phyloP scores from a whole-genome alignment of 2,797 vertebrate genomes.

The Sebastes hubbsi region DNA sequence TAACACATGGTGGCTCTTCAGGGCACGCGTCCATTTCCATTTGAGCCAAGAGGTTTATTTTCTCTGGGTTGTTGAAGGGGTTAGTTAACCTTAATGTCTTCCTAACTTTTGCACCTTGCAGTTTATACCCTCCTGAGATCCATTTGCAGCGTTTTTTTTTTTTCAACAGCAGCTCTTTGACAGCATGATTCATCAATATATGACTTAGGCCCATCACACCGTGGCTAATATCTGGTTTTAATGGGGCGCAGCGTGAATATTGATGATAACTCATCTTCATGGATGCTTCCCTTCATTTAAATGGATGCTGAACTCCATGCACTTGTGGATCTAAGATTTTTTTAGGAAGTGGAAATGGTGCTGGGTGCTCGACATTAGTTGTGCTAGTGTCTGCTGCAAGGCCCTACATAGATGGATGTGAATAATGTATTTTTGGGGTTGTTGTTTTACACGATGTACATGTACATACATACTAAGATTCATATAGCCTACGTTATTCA shows the following conservation, averaged over 20 bases:
- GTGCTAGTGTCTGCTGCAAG: not conserved
- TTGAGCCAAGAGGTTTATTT: not conserved
- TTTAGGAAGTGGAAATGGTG: not conserved
- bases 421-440: not conserved
- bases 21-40: not conserved
- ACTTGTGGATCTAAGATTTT: constrained; percentile 1
- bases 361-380: not conserved
- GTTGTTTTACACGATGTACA: not conserved
- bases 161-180: not conserved
- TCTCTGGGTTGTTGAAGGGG: not conserved
- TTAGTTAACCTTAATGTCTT: not conserved
- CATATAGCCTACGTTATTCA: not conserved
- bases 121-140: not conserved
- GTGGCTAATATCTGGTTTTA: constrained; percentile 17
- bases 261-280: constrained; percentile 1
- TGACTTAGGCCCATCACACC: constrained; percentile 1
- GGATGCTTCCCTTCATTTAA: not conserved
- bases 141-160: constrained; percentile 9
- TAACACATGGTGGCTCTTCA: not conserved
- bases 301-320: not conserved
- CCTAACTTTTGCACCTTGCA: not conserved
- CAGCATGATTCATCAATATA: constrained; percentile 15
- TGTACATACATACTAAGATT: not conserved
- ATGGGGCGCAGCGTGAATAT: constrained; percentile 11
- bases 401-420: not conserved